Conservation (phyloP, 2,888 invertebrate genomes). For the Tortricodes alternella region DNA sequence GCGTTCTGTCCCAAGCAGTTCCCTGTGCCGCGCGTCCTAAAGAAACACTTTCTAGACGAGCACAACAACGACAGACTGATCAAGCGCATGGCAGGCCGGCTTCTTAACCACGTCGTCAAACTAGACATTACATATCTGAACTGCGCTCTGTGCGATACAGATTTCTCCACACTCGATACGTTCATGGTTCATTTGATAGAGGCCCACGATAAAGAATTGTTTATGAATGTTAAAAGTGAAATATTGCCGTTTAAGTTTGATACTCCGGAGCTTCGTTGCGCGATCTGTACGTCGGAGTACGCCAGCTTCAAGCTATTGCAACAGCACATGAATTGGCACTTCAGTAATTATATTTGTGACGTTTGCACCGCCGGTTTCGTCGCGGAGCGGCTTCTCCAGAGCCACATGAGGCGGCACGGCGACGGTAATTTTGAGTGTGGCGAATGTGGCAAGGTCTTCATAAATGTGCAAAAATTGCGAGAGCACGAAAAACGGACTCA, state of each 20-base stretch:
- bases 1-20: conserved; percentile 49
- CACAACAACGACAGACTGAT: conserved; percentile 49
- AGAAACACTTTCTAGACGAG: conserved; percentile 53
- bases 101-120: conserved; percentile 50
- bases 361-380: conserved; percentile 53
- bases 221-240: conserved; percentile 50
- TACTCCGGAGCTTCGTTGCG: conserved; percentile 50
- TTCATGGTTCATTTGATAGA: conserved; percentile 47
- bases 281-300: conserved; percentile 49
- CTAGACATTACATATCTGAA: conserved; percentile 55
- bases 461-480: conserved; percentile 34
- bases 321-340: conserved; percentile 66
- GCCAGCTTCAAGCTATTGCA: conserved; percentile 56
- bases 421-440: conserved; percentile 53
- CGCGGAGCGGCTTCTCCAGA: conserved; percentile 43
- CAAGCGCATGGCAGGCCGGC: conserved; percentile 38
- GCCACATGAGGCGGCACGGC: conserved; percentile 51
- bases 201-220: conserved; percentile 44
- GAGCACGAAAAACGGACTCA: conserved; percentile 41
- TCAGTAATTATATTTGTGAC: conserved; percentile 54
- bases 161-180: conserved; percentile 45
- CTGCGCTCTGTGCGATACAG: conserved; percentile 50
- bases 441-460: conserved; percentile 54
- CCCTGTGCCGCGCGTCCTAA: conserved; percentile 46
- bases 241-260: conserved; percentile 66